Base-by-base conservation (phyloP, 2,797 vertebrate genomes). In the Syncerus caffer region DNA sequence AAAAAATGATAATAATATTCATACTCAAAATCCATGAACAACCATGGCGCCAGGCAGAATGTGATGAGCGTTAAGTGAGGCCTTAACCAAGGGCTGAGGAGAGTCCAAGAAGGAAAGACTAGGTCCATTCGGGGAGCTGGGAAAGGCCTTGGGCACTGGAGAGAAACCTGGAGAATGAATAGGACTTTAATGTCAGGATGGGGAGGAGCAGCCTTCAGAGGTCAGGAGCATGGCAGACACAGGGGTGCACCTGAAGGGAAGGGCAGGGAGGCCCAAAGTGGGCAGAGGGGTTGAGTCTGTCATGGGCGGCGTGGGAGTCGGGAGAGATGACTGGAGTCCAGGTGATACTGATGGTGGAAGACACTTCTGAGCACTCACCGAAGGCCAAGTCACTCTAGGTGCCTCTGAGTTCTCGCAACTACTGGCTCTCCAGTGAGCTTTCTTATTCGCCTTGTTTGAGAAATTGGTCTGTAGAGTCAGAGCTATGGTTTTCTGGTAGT, bases 261-360 rank as follows among this genome's bases (percentile, higher is more conserved):
- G 29, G 4, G 2, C 4, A 13, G 31, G 10, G 83, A n/a, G 16
- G 51, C 53, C 21, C 0, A 10, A 6, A 0, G 50, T 4, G 47
- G 16, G 5, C 47, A 8, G 5, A 50, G n/a, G 42, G 6, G 8
- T 15, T 27, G 15, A 13, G 25, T 13, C 34, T 31, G 14, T 58
- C 13, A 6, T 3, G 23, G 7, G 5, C 34, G n/a, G 15, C 7
- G 31, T 14, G 50, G 17, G 10, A 14, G 2, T 3, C 2, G 2
- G 17, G 19, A 71, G 50, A 27, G n/a, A 16, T 5, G 67, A 4
- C 1, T 4, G 0, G 21, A 7, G 1, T 11, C 29, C 23, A n/a
- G 85, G 16, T 0, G 29, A 17, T 0, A 2, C 8, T 14, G 7
- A 8, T 11, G 7, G 9, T 3, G 4, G 34, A 21, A 25, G 13